Evolutionary conservation across 1,140 invertebrate genomes (phyloP), one percentile per base, ranked within the genome.

Genomic region (Zophobas atratus): DNA sequence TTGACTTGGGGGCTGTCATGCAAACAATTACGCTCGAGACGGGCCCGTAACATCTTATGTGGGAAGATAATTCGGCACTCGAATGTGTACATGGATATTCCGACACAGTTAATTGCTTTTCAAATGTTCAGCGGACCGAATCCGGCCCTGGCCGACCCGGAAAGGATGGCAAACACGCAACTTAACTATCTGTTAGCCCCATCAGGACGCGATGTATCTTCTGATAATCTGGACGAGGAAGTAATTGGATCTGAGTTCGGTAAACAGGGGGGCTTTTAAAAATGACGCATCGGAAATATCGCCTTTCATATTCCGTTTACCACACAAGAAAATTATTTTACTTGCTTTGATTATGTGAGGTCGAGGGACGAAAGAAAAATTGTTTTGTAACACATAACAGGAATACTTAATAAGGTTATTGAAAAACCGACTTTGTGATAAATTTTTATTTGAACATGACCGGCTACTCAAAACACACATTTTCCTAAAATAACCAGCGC

Each of bases 161-260:
- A 67, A 32, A 67, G 36, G 60, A 67, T 43, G 60, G 38, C 60
- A 38, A 67, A 72, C 70, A 72, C 70, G 70, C 70, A 72, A 72
- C 70, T 53, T 35, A 72, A 72, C 70, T 72, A 72, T 72, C 70
- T 72, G 70, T 72, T 72, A 51, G 70, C 43, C 70, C 34, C 48
- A 72, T 72, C 70, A 55, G 51, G 46, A 43, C 70, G 49, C 70
- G 70, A 72, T 72, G 41, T 72, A 72, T 72, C 46, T 35, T 51
- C 6, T 35, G 70, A 72, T 72, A 72, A 72, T 72, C 70, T 38
- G 51, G 70, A 72, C 70, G 51, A 72, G 46, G 49, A 32, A 35
- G 70, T 72, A 72, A 72, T 72, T 72, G 70, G 46, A 51, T 72
- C 70, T 49, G 49, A n/a, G 70, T 34, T 34, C 33, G 35, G 46